These are phyloP conservation scores for Pedicia rivosa DNA, from an alignment of 2,888 invertebrate genomes.

Conservation along the genomic window DNA sequence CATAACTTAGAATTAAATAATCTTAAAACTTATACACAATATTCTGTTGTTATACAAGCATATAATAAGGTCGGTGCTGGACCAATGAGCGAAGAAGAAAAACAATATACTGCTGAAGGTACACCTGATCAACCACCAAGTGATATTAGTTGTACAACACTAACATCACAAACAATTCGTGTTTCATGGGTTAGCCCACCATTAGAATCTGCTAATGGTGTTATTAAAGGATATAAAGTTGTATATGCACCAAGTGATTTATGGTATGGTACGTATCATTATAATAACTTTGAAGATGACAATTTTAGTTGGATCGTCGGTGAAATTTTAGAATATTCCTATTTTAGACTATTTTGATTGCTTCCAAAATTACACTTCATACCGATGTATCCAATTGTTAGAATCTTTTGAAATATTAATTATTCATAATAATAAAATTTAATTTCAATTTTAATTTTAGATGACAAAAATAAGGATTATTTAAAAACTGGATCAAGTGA, in stretches of 20 bases:
- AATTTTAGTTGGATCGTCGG: too few relatives aligned
- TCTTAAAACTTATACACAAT: slow-evolving; percentile 83
- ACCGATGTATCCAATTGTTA: too few relatives aligned
- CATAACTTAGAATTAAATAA: slow-evolving; percentile 69
- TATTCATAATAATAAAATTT: not conserved
- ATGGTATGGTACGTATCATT: slow-evolving; percentile 69
- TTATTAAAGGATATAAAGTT: slow-evolving; percentile 91
- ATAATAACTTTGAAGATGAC: too few relatives aligned
- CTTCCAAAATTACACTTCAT: too few relatives aligned
- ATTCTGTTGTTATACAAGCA: slow-evolving; percentile 89
- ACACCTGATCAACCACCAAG: slow-evolving; percentile 73
- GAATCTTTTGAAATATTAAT: slow-evolving; percentile 4
- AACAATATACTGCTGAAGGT: slow-evolving; percentile 89
- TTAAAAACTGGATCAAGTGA: slow-evolving; percentile 86
- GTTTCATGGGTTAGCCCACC: slow-evolving; percentile 93
- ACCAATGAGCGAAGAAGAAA: slow-evolving; percentile 74
- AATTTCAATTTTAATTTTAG: slow-evolving; percentile 29
- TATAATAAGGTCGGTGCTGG: slow-evolving; percentile 91
- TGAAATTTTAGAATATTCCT: too few relatives aligned
- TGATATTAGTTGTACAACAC: slow-evolving; percentile 79
- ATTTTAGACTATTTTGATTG: too few relatives aligned
- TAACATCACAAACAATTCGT: slow-evolving; percentile 86
- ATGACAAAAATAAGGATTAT: slow-evolving; percentile 79
- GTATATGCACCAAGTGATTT: slow-evolving; percentile 80
- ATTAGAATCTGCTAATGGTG: slow-evolving; percentile 78